Conservation (phyloP, 2,888 invertebrate genomes). For the Drosophila anomalata region DNA sequence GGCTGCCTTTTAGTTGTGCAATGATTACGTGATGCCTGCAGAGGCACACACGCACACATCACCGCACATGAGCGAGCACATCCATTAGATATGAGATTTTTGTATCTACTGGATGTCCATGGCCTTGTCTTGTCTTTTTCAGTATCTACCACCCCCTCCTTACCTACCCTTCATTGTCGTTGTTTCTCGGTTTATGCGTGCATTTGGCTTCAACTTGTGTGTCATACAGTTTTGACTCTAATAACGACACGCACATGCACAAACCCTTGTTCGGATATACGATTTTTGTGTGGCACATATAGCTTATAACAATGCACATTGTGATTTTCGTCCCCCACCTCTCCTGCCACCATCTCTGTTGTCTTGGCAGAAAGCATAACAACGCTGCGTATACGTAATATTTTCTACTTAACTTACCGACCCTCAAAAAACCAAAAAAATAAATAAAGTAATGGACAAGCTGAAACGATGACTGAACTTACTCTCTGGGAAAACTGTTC, state of each 20-base stretch:
- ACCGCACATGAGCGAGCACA: conserved; percentile 51
- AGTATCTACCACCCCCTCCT: not conserved
- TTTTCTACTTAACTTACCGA: conserved; percentile 42
- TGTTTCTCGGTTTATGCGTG: conserved; percentile 55
- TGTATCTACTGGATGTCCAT: conserved; percentile 57
- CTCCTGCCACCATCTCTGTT: conserved; percentile 21
- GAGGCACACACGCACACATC: conserved; percentile 46
- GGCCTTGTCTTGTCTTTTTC: conserved; percentile 31
- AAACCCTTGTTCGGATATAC: conserved; percentile 37
- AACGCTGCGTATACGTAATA: conserved; percentile 54
- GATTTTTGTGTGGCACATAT: conserved; percentile 33
- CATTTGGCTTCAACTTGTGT: conserved; percentile 67
- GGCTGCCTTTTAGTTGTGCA: conserved; percentile 78
- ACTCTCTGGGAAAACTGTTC: conserved; percentile 16
- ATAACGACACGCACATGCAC: conserved; percentile 50
- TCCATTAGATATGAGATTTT: conserved; percentile 74
- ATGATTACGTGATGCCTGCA: conserved; percentile 77
- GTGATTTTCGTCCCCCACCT: conserved; percentile 32
- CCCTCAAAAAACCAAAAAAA: conserved; percentile 21
- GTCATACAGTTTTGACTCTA: conserved; percentile 63
- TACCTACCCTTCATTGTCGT: not conserved
- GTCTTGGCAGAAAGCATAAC: conserved; percentile 23
- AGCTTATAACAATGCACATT: conserved; percentile 50
- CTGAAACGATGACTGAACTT: conserved; percentile 23
- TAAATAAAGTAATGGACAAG: conserved; percentile 25